phyloP scores from a whole-genome alignment of 2,797 vertebrate genomes.

The Echiichthys vipera region DNA sequence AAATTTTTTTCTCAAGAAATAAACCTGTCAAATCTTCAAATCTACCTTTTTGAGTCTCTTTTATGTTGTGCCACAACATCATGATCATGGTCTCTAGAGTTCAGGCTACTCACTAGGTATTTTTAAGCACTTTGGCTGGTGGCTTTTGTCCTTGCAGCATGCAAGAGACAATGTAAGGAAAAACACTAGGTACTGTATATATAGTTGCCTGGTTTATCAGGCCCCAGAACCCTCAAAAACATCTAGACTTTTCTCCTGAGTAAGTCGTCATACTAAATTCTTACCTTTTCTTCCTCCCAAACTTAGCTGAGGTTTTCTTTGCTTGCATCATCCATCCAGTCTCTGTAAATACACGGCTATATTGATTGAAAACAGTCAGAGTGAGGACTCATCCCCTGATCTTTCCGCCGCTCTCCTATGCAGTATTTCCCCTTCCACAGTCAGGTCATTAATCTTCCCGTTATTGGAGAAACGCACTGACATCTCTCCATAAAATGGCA shows the following conservation, averaged over 20 bases:
- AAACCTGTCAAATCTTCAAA: too few species aligned
- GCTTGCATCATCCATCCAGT: conserved; percentile 67
- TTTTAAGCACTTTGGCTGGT: not conserved
- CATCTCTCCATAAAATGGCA: conserved; percentile 81
- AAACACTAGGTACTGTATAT: conserved; percentile 10
- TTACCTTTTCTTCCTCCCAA: conserved; percentile 32
- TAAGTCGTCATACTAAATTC: conserved; percentile 45
- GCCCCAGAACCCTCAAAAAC: not conserved
- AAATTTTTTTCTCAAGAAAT: too few species aligned
- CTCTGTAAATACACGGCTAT: conserved; percentile 69
- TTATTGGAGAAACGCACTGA: conserved; percentile 81
- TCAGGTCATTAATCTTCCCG: conserved; percentile 78
- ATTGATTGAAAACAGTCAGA: conserved; percentile 79
- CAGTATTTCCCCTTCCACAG: conserved; percentile 62
- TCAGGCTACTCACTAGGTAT: not conserved
- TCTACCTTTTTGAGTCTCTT: too few species aligned
- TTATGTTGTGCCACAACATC: too few species aligned
- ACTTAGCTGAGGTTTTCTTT: conserved; percentile 66
- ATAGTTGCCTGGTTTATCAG: conserved; percentile 1
- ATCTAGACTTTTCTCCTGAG: conserved; percentile 5
- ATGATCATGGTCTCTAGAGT: not conserved
- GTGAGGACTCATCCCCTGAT: conserved; percentile 73
- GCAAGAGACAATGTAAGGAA: not conserved
- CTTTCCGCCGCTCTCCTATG: conserved; percentile 54
- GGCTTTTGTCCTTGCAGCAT: not conserved